These are phyloP conservation scores for Microctenopoma lineatum DNA, from an alignment of 2,797 vertebrate genomes.

Conservation along the genomic window DNA sequence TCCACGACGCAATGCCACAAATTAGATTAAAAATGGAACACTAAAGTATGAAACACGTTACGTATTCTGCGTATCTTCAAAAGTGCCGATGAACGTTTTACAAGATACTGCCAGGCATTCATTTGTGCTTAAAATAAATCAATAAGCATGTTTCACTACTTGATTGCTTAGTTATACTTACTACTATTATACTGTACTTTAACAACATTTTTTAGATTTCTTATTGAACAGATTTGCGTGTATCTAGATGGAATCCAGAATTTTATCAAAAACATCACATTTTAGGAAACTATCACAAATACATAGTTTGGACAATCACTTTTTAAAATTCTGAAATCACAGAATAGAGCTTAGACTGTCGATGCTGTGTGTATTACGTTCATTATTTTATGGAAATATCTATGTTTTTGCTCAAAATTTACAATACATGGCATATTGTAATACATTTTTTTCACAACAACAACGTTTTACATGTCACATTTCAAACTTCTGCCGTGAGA, in stretches of 20 bases:
- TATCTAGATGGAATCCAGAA: too few relatives aligned
- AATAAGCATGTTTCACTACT: not conserved
- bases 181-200: not conserved
- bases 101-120: not conserved
- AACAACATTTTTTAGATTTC: not conserved
- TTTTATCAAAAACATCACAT: not conserved
- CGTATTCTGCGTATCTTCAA: not conserved
- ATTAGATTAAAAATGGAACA: not conserved
- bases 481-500: not conserved
- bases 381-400: not conserved
- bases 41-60: not conserved
- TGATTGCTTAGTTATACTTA: not conserved
- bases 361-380: too few relatives aligned
- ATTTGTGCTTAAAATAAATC: not conserved
- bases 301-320: too few relatives aligned
- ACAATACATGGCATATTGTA: not conserved
- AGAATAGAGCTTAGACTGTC: too few relatives aligned
- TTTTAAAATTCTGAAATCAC: too few relatives aligned
- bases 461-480: not conserved
- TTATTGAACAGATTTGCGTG: not conserved
- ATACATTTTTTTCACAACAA: too few relatives aligned
- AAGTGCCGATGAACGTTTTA: not conserved
- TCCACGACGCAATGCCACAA: not conserved
- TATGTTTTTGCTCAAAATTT: too few relatives aligned
- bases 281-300: not conserved